These are phyloP conservation scores for Hyppa rectilinea DNA, from an alignment of 2,888 invertebrate genomes.

Conservation along the genomic window DNA sequence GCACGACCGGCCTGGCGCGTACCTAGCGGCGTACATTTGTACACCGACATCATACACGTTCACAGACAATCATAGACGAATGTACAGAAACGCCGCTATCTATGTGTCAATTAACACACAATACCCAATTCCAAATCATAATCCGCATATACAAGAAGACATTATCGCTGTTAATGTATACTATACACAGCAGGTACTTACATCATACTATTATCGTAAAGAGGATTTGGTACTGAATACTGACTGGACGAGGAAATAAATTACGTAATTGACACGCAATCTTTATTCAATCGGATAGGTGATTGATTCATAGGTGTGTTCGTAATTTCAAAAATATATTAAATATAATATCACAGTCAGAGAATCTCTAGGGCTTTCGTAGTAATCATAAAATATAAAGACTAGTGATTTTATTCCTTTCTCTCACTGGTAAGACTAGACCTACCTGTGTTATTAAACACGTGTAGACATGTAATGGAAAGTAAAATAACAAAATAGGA, in stretches of 20 bases:
- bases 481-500: not conserved
- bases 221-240: slow-evolving; percentile 37
- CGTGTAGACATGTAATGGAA: not conserved
- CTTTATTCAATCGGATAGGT: not conserved
- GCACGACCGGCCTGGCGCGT: slow-evolving; percentile 77
- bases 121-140: slow-evolving; percentile 45
- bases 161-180: slow-evolving; percentile 40
- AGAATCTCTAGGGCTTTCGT: not conserved
- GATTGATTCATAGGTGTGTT: slow-evolving; percentile 21
- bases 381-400: slow-evolving; percentile 4
- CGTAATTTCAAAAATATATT: slow-evolving; percentile 9
- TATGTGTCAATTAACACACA: slow-evolving; percentile 46
- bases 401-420: not conserved
- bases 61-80: slow-evolving; percentile 53
- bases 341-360: not conserved
- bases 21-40: slow-evolving; percentile 67
- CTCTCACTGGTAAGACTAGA: slow-evolving; percentile 23
- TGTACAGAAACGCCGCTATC: slow-evolving; percentile 34
- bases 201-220: slow-evolving; percentile 7
- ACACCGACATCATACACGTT: slow-evolving; percentile 45
- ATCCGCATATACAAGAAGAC: slow-evolving; percentile 39
- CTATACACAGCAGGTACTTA: slow-evolving; percentile 1
- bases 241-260: slow-evolving; percentile 22
- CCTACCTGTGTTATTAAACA: not conserved
- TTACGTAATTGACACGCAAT: slow-evolving; percentile 33